A percentile compares a stretch with the other conserved stretches of the same genome.
These are phyloP conservation scores for Folsomia candida DNA, from an alignment of 2,888 invertebrate genomes.

Conservation along the genomic window DNA sequence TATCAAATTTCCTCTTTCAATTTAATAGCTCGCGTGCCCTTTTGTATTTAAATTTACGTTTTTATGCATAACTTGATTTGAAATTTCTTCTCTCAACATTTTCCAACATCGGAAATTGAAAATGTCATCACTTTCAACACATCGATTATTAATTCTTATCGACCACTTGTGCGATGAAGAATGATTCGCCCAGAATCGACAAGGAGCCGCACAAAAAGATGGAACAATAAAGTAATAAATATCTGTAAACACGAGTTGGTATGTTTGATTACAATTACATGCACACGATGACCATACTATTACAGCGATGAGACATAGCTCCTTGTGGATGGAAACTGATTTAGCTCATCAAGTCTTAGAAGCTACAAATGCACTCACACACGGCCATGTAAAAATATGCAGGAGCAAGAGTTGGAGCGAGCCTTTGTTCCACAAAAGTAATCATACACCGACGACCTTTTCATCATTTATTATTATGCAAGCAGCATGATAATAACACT, in stretches of 20 bases:
- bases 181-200: not conserved
- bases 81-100: too few relatives aligned
- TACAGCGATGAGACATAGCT: too few relatives aligned
- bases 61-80: not conserved
- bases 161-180: not conserved
- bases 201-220: not conserved
- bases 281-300: too few relatives aligned
- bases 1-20: too few relatives aligned
- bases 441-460: not conserved
- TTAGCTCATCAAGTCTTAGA: not conserved
- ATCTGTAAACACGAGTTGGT: not conserved
- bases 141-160: not conserved
- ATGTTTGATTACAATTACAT: not conserved
- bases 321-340: not conserved
- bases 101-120: not conserved
- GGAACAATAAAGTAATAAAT: conserved; percentile 16
- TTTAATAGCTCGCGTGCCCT: not conserved
- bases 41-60: not conserved
- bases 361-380: not conserved
- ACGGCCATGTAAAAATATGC: too few relatives aligned
- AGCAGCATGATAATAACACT: not conserved
- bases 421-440: too few relatives aligned
- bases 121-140: not conserved
- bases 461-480: not conserved
- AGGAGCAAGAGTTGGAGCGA: too few relatives aligned